These are phyloP conservation scores for Cyaniris semiargus DNA, from an alignment of 2,888 invertebrate genomes.

Conservation along the genomic window DNA sequence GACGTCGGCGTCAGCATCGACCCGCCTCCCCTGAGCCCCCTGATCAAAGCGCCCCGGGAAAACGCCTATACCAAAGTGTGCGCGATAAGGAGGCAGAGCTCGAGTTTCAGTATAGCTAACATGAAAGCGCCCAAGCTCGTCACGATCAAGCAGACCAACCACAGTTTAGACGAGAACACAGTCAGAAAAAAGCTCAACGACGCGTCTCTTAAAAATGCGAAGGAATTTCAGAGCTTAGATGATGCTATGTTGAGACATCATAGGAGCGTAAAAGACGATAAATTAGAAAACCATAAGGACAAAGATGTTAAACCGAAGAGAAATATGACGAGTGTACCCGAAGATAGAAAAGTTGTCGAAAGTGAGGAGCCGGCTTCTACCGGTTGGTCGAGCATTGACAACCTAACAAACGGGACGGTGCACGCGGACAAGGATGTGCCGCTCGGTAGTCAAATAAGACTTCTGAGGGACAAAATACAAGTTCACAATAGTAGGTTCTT, in stretches of 20 bases:
- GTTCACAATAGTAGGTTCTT: slow-evolving; percentile 76
- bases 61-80: slow-evolving; percentile 95
- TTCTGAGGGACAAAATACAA: slow-evolving; percentile 68
- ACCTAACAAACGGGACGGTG: slow-evolving; percentile 62
- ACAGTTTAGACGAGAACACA: slow-evolving; percentile 87
- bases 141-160: slow-evolving; percentile 83
- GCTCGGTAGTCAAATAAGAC: slow-evolving; percentile 68
- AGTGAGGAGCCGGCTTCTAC: slow-evolving; percentile 46
- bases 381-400: slow-evolving; percentile 61
- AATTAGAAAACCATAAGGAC: slow-evolving; percentile 42
- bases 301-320: slow-evolving; percentile 56
- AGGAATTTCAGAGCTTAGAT: slow-evolving; percentile 85
- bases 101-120: slow-evolving; percentile 86
- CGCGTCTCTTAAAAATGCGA: slow-evolving; percentile 75
- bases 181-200: slow-evolving; percentile 63
- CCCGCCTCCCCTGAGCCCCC: slow-evolving; percentile 86
- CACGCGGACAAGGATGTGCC: slow-evolving; percentile 58
- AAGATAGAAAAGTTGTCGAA: slow-evolving; percentile 55
- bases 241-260: slow-evolving; percentile 75
- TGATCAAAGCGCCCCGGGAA: slow-evolving; percentile 87
- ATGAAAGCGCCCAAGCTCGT: slow-evolving; percentile 78
- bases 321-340: slow-evolving; percentile 68
- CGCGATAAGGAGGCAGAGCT: slow-evolving; percentile 91
- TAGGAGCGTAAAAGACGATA: slow-evolving; percentile 53
- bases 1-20: slow-evolving; percentile 63